Base-by-base conservation (phyloP, 1,140 invertebrate genomes). In the Sesamia nonagrioides region DNA sequence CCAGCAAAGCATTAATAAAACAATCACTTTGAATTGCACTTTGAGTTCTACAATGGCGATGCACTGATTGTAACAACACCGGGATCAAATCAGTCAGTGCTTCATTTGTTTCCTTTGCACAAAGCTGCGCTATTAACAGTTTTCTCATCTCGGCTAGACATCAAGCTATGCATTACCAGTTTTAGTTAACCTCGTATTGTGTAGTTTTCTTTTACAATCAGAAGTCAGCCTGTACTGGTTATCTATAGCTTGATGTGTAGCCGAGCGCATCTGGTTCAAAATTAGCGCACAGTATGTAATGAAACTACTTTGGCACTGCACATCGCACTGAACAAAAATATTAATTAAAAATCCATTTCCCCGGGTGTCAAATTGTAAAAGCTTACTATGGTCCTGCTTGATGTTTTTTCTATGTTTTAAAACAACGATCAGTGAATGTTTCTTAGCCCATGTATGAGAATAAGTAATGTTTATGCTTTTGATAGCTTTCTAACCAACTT, bases 71-170 rank as follows among this genome's bases (percentile, higher is more conserved):
- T 63, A 27, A 45, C 21, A 48, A 48, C 60, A 40, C 21, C 21
- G 42, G 42, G 66, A 48, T 69, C 66, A 69, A 69, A 50, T 69
- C 18, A 69, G 33, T 69, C 8, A 66, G 17, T 69, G 42, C 50
- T 7, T 45, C 66, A 69, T 15, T 50, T 18, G 42, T 15, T 33
- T 13, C 40, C 42, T 48, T 48, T 45, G 40, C 1, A 45, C 40
- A 37, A 40, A 17, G 17, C 40, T 7, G 18, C 13, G 37, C 17
- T 21, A 45, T 27, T 45, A 66, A 45, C 33, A 35, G n/a, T 42
- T 66, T 13, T 66, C 37, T 13, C 45, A 66, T n/a, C 6, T 5
- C 0, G 11, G 21, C 18, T 37, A 45, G n/a, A n/a, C n/a, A n/a
- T n/a, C n/a, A n/a, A n/a, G n/a, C n/a, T n/a, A n/a, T n/a, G n/a